Evolutionary conservation across 2,888 invertebrate genomes (phyloP).

Genomic region (Drosophila lacicola): DNA sequence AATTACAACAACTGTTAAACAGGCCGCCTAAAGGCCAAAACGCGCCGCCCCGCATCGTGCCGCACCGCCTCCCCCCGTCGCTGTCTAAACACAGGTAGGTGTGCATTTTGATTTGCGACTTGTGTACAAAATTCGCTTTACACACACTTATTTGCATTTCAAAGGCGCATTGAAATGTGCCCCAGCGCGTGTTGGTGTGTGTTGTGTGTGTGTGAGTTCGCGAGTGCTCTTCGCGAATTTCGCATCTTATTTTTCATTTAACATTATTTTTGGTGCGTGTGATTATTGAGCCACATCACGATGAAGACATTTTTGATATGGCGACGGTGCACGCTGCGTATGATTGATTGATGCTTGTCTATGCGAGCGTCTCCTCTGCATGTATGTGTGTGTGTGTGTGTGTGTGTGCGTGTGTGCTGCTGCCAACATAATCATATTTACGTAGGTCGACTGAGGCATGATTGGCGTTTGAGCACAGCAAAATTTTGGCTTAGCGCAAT

Average conservation of each 20-base stretch:
- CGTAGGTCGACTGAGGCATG: conserved; percentile 39
- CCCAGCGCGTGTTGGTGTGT: not conserved
- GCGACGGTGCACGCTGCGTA: conserved; percentile 62
- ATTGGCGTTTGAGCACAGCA: conserved; percentile 22
- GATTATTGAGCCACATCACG: conserved; percentile 59
- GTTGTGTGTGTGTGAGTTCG: not conserved
- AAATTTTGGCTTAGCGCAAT: conserved; percentile 18
- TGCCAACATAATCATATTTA: conserved; percentile 58
- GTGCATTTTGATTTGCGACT: conserved; percentile 59
- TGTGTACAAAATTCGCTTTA: conserved; percentile 47
- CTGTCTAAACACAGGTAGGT: conserved; percentile 44
- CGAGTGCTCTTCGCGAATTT: conserved; percentile 15
- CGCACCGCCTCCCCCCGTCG: conserved; percentile 4
- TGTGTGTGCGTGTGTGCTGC: conserved; percentile 23
- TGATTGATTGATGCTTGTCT: conserved; percentile 71
- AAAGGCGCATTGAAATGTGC: conserved; percentile 53
- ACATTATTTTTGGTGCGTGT: conserved; percentile 15
- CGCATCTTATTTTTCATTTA: not conserved
- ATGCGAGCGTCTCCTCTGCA: conserved; percentile 1
- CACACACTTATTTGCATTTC: conserved; percentile 74
- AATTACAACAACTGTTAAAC: conserved; percentile 35
- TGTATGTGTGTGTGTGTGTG: not conserved
- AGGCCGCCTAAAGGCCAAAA: conserved; percentile 46
- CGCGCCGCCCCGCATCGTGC: conserved; percentile 4
- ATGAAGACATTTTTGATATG: conserved; percentile 52